These are phyloP conservation scores for Botia almorhae DNA, from an alignment of 2,797 vertebrate species.

Conservation along the genomic window DNA sequence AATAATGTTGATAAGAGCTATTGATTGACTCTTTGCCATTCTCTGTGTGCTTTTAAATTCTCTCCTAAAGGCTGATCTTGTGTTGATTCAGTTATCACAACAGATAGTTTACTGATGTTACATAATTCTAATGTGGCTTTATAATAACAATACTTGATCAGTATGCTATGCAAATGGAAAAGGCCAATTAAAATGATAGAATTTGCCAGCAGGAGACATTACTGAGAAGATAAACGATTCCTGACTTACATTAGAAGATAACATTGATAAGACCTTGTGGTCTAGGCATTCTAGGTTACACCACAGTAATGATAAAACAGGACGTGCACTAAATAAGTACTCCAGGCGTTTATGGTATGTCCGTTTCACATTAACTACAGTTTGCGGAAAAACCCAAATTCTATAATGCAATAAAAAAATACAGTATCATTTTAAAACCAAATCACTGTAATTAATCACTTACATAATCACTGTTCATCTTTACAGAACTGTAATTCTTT, in stretches of 20 bases:
- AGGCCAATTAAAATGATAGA: slow-evolving; percentile 11
- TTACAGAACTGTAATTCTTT: background rate
- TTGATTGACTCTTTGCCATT: slow-evolving; percentile 43
- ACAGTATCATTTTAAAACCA: background rate
- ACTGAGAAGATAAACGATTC: slow-evolving; percentile 18
- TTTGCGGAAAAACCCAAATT: too few relatives aligned
- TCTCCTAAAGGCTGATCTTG: background rate
- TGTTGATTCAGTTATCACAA: slow-evolving; percentile 62
- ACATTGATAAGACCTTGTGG: background rate
- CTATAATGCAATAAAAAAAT: background rate
- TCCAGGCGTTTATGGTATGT: background rate
- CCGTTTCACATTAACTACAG: background rate
- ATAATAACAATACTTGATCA: background rate
- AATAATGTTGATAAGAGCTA: slow-evolving; percentile 57
- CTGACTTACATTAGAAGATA: background rate
- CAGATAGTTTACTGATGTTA: slow-evolving; percentile 51
- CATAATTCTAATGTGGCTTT: background rate
- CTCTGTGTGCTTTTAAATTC: slow-evolving; percentile 36
- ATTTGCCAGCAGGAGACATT: slow-evolving; percentile 19
- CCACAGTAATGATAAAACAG: background rate
- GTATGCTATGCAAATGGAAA: slow-evolving; percentile 42
- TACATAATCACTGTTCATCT: background rate
- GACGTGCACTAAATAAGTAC: background rate
- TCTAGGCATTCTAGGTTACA: background rate
- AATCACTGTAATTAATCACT: too few relatives aligned